Base-by-base conservation (phyloP, 2,888 invertebrate genomes). In the Orthosia cruda region DNA sequence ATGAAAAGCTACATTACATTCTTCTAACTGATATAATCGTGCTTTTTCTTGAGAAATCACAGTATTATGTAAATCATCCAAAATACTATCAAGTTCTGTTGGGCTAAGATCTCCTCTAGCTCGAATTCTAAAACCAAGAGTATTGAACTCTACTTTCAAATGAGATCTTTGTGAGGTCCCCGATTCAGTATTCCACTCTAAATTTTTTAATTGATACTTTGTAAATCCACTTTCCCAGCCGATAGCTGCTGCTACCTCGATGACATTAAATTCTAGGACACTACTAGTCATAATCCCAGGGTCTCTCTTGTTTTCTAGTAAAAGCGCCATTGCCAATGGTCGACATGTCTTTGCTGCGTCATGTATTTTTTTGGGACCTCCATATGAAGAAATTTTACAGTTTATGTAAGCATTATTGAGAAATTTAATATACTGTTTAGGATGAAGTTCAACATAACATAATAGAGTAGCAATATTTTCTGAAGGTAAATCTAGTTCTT, bases 201-300 rank as follows among this genome's bases (percentile, higher is more conserved):
- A 97, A 91, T 98, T 98, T 95, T 99, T 99, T 50, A 99, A 96
- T 92, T 99, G 98, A 92, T 98, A 98, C 93, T 99, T 99, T 40
- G 99, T 98, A 80, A 98, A 97, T 4, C 98, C 98, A 94, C 99
- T 99, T 91, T 99, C 98, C 98, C 99, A 99, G 2, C 99, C 99
- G 92, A 99, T 98, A 50, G 98, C 97, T 45, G 99, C 97, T 67
- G 99, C 98, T 65, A 99, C 97, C 91, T 99, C 98, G 70, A 99
- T 97, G 3, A 99, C 98, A 82, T 98, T 98, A 93, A 99, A 99
- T 91, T 98, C 98, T 63, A 98, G 91, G 69, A 97, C 97, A 88
- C 97, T 97, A 63, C 95, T 94, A 32, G 97, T 96, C 59, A 97
- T 97, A 65, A 97, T 95, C 58, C 97, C 97, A 23, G 95, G 95